Percentiles rank a stretch among this genome's conserved stretches.
Conservation (phyloP, 2,888 invertebrate species). For the Mantis religiosa region DNA sequence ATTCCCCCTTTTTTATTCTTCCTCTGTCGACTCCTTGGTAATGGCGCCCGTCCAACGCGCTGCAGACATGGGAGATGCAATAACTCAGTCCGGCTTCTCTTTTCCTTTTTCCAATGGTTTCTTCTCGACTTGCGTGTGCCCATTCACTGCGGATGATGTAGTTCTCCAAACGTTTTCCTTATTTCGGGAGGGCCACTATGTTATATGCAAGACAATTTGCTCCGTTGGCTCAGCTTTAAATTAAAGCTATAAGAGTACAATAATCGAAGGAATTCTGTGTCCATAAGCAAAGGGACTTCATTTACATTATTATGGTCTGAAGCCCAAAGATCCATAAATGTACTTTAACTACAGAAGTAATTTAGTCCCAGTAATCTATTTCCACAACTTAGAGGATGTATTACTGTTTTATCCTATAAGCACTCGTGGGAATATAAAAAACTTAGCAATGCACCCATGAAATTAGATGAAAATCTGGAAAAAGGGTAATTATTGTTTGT, state of each 20-base stretch:
- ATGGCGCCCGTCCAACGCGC: background rate
- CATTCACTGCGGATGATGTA: background rate
- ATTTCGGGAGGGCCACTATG: background rate
- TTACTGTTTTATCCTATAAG: no score
- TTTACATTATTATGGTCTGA: background rate
- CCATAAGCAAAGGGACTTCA: background rate
- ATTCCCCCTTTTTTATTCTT: background rate
- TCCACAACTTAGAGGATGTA: no score
- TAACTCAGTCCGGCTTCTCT: background rate
- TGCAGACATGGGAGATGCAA: background rate
- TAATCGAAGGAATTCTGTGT: background rate
- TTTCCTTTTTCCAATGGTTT: background rate
- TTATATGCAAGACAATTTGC: background rate
- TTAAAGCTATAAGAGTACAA: background rate
- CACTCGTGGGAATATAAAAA: no score
- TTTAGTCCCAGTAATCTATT: no score
- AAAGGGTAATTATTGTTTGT: no score
- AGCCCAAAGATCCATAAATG: no score
- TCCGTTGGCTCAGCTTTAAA: background rate
- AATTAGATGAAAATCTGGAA: no score
- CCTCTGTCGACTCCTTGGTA: background rate
- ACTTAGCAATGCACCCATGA: no score
- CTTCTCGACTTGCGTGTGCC: background rate
- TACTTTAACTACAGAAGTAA: no score
- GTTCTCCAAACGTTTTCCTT: background rate